Evolutionary conservation across 2,888 invertebrate species (phyloP).

Genomic region (Corbicula japonica): DNA sequence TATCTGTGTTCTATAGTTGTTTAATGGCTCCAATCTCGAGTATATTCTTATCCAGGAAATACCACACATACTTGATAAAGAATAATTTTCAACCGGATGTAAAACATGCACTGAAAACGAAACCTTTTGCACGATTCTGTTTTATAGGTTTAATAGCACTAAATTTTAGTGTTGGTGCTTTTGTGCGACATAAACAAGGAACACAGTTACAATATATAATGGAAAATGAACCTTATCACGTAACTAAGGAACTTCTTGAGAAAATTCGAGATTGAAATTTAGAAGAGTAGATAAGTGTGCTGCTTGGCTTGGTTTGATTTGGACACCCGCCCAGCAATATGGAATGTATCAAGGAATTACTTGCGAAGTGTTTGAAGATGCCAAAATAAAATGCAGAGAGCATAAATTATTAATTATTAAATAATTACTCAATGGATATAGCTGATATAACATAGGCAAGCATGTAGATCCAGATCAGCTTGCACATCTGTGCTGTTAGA

Average conservation of each 20-base stretch:
- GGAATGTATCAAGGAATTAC: no score
- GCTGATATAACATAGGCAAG: no score
- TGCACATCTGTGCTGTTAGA: no score
- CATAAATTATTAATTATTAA: no score
- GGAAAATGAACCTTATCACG: neutral
- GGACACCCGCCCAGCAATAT: no score
- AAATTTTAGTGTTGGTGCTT: constrained; percentile 28
- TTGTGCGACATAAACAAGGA: constrained; percentile 22
- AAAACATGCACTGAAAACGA: constrained; percentile 19
- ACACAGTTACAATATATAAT: constrained; percentile 6
- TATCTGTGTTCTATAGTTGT: neutral
- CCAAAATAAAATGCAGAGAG: no score
- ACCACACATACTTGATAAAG: constrained; percentile 17
- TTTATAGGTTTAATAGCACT: neutral
- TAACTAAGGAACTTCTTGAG: neutral
- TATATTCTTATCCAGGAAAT: constrained; percentile 23
- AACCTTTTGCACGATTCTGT: neutral
- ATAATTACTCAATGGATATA: no score
- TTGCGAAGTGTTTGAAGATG: no score
- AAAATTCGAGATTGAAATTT: no score
- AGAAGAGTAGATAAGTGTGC: no score
- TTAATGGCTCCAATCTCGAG: constrained; percentile 15
- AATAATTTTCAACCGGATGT: constrained; percentile 35
- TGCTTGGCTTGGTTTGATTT: no score
- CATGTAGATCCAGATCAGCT: no score